Conservation (phyloP, 2,797 vertebrate genomes). For the Ctenopoma kingsleyae region DNA sequence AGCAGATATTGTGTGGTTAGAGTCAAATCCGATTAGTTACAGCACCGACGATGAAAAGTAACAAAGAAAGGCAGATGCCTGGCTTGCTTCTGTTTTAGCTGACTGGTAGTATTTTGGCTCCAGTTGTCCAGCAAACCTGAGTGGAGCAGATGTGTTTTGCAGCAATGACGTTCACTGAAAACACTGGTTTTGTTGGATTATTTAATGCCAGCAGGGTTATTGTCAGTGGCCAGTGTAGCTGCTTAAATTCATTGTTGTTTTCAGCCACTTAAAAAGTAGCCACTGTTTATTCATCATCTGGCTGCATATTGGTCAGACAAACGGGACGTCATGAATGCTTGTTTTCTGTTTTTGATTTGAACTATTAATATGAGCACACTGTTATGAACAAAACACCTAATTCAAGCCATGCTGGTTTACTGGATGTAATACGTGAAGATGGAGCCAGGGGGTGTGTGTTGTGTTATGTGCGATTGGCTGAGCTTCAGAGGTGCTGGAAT, state of each 20-base stretch:
- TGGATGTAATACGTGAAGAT: too few species aligned
- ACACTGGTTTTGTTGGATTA: conserved; percentile 36
- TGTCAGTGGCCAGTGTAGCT: conserved; percentile 2
- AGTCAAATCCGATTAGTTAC: conserved; percentile 40
- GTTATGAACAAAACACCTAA: not conserved
- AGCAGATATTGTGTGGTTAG: conserved; percentile 36
- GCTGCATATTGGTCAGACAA: not conserved
- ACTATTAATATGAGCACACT: not conserved
- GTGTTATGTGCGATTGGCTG: too few species aligned
- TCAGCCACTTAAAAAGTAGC: not conserved
- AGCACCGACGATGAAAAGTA: conserved; percentile 20
- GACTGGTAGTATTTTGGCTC: conserved; percentile 18
- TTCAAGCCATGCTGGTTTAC: not conserved
- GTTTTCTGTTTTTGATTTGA: conserved; percentile 13
- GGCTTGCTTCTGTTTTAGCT: conserved; percentile 12
- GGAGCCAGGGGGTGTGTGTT: too few species aligned
- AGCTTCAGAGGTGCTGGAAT: not conserved
- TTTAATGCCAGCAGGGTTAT: conserved; percentile 41
- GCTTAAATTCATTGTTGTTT: conserved; percentile 31
- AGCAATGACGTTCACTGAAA: conserved; percentile 12
- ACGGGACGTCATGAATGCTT: not conserved
- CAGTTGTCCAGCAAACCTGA: conserved; percentile 26
- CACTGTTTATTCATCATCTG: not conserved
- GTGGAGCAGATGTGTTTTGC: conserved; percentile 8
- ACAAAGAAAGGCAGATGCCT: conserved; percentile 9